Conservation (phyloP, 2,113 vertebrate species). For the Barbus barbus region DNA sequence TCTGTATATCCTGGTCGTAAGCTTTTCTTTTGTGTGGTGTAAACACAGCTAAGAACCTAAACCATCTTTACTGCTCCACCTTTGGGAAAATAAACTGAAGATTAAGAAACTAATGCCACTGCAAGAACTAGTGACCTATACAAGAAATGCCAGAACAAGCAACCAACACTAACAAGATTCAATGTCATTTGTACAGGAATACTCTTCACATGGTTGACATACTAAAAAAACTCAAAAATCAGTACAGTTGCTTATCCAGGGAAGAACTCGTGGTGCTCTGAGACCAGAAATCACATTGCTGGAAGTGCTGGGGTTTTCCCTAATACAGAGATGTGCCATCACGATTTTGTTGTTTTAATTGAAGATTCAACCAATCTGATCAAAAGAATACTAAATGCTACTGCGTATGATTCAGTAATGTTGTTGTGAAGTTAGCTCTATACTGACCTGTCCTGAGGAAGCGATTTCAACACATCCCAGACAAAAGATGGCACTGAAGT, state of each 20-base stretch:
- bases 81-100: slow-evolving; percentile 11
- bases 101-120: not conserved
- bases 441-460: slow-evolving; percentile 33
- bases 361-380: not conserved
- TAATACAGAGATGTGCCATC: not conserved
- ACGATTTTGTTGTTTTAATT: not conserved
- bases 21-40: slow-evolving; percentile 14
- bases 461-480: slow-evolving; percentile 37
- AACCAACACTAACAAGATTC: not conserved
- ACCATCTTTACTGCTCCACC: not conserved
- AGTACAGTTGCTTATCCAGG: slow-evolving; percentile 46
- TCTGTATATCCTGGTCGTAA: slow-evolving; percentile 34
- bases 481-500: slow-evolving; percentile 27
- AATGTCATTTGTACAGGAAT: not conserved
- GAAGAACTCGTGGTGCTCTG: slow-evolving; percentile 50
- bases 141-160: not conserved
- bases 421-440: not conserved
- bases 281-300: not conserved
- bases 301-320: not conserved
- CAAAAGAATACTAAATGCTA: not conserved
- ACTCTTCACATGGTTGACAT: not conserved
- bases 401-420: no score
- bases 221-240: slow-evolving; percentile 4
- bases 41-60: slow-evolving; percentile 10
- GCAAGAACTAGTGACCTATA: not conserved